Base-by-base conservation (phyloP, 1,140 invertebrate genomes). In the Steinernema khuongi region DNA sequence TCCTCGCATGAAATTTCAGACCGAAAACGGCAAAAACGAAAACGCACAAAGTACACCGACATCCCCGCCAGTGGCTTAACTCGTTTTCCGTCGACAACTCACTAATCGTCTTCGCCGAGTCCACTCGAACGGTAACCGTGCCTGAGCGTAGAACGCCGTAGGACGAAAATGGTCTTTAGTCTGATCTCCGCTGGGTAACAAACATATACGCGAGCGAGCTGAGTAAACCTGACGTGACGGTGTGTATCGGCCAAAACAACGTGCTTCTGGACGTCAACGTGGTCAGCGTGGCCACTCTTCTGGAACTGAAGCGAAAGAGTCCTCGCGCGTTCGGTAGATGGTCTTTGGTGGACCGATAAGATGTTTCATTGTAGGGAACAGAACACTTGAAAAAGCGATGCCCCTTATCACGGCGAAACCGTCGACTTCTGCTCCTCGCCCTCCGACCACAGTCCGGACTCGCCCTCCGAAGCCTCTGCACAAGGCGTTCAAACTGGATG, bases 31-130 rank as follows among this genome's bases (percentile, higher is more conserved):
- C 50, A 4, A 60, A 60, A 60, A 60, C 50, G 26, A 60, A 60
- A 60, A 26, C 50, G 11, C 26, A n/a, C 50, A 60, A 60, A 60
- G 50, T 60, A 60, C 50, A 60, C 14, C 50, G 50, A 11, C 50
- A 22, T 14, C 50, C 50, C 7, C 50, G 50, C 26, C 14, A 60
- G 26, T 60, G 71, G 71, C 32, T 72, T 26, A 72, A 72, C 43
- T 72, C 71, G 41, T 72, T 72, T 72, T 72, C 71, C 28, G 71
- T 72, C 66, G 44, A 72, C 44, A 72, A 72, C 28, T 14, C 50
- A 4, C 2, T 22, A 22, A 60, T 60, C 26, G 50, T 60, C 50
- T 60, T n/a, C 22, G 50, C 50, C 2, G 50, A 60, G 19, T 60
- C 50, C 50, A 17, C 19, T n/a, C 50, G 50, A 60, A 17, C 50